Evolutionary conservation across 2,113 vertebrate species (phyloP).

Genomic region (Terrapene triunguis): DNA sequence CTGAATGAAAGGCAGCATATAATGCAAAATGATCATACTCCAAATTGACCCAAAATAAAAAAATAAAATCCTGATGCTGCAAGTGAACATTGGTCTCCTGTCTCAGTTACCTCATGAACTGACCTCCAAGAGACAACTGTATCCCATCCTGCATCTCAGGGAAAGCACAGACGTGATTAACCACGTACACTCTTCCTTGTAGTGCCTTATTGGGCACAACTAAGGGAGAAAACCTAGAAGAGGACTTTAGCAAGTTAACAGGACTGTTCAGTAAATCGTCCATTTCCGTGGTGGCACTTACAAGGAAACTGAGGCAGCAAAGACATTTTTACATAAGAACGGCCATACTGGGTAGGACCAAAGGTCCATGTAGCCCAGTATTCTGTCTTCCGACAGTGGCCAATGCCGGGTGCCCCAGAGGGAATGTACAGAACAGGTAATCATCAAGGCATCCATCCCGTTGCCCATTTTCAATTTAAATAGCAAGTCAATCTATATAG

Average conservation of each 20-base stretch:
- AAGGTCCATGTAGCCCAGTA: too few species aligned
- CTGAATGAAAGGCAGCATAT: not conserved
- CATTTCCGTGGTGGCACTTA: not conserved
- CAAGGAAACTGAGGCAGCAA: not conserved
- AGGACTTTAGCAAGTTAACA: rapidly evolving
- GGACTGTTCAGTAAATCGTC: not conserved
- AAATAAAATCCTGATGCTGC: not conserved
- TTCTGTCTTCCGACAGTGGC: too few species aligned
- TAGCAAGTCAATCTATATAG: not conserved
- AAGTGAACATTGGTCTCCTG: not conserved
- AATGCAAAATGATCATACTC: not conserved
- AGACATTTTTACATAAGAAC: rapidly evolving
- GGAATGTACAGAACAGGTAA: too few species aligned
- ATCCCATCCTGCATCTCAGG: not conserved
- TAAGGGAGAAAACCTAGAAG: not conserved
- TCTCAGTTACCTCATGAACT: not conserved
- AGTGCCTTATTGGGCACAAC: not conserved
- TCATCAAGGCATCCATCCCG: too few species aligned
- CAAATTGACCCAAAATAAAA: not conserved
- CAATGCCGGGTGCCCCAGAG: too few species aligned
- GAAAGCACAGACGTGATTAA: not conserved
- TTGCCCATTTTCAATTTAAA: not conserved
- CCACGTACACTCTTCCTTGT: not conserved
- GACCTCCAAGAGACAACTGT: not conserved
- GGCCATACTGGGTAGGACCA: too few species aligned